A percentile compares a stretch with the other conserved stretches of the same genome.
Evolutionary conservation across 2,888 invertebrate genomes (phyloP).

Genomic region (Esperia sulphurella): DNA sequence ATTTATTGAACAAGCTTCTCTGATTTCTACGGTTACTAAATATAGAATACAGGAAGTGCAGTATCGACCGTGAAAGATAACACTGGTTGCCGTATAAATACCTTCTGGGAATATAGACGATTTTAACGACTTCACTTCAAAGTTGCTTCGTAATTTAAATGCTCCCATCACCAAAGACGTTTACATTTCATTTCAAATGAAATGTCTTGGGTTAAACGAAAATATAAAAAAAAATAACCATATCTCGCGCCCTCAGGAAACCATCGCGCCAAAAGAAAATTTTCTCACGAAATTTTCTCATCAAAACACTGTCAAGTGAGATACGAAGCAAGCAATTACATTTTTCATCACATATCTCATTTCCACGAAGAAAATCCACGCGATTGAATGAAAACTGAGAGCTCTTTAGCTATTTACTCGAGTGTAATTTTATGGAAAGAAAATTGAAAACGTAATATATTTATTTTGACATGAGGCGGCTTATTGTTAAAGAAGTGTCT

Average conservation of each 20-base stretch:
- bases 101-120: too few species aligned
- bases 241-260: constrained; percentile 2
- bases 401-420: constrained; percentile 21
- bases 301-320: constrained; percentile 51
- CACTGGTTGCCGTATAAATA: too few species aligned
- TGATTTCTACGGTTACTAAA: too few species aligned
- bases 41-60: too few species aligned
- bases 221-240: constrained; percentile 2
- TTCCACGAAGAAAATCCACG: constrained; percentile 40
- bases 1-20: too few species aligned
- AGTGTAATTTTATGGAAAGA: constrained; percentile 19
- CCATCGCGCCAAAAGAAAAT: constrained; percentile 7
- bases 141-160: too few species aligned
- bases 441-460: constrained; percentile 8
- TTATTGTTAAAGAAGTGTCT: too few species aligned
- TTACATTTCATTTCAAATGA: neutral
- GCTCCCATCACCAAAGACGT: too few species aligned
- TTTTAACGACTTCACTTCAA: too few species aligned
- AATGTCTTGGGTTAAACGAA: neutral
- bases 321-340: constrained; percentile 53
- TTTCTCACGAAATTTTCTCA: constrained; percentile 31
- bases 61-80: too few species aligned
- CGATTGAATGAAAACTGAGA: constrained; percentile 33
- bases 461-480: too few species aligned
- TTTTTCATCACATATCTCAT: constrained; percentile 50